Evolutionary conservation across 2,797 vertebrate genomes (phyloP).

Genomic region (Bradypodion pumilum): DNA sequence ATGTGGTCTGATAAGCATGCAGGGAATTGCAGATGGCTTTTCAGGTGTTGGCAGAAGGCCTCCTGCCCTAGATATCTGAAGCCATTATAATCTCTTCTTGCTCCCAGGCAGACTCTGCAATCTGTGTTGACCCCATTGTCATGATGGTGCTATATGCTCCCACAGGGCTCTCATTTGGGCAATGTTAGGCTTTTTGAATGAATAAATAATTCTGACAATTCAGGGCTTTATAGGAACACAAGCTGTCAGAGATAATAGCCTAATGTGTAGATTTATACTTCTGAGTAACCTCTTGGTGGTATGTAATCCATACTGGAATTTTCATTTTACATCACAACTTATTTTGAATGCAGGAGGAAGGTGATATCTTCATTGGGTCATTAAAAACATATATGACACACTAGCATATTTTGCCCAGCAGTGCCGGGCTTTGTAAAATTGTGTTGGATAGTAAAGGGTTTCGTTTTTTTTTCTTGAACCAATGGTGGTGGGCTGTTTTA

Average conservation of each 20-base stretch:
- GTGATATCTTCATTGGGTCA: no score
- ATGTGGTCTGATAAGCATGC: background rate
- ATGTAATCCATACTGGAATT: background rate
- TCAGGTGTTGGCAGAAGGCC: background rate
- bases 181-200: conserved; percentile 6
- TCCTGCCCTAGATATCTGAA: conserved; percentile 8
- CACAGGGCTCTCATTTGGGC: conserved; percentile 9
- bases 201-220: conserved; percentile 22
- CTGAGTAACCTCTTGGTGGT: background rate
- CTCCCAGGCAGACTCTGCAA: background rate
- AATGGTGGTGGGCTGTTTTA: no score
- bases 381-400: no score
- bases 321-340: background rate
- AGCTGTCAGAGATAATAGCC: conserved; percentile 2
- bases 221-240: background rate
- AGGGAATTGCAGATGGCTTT: conserved; percentile 6
- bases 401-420: no score
- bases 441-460: no score
- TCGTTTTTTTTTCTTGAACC: no score
- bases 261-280: background rate
- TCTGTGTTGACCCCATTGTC: background rate
- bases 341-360: no score
- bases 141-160: background rate
- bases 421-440: no score
- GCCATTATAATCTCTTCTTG: background rate